These are phyloP conservation scores for Actenoides hombroni DNA, from an alignment of 2,113 vertebrate genomes.

Conservation along the genomic window DNA sequence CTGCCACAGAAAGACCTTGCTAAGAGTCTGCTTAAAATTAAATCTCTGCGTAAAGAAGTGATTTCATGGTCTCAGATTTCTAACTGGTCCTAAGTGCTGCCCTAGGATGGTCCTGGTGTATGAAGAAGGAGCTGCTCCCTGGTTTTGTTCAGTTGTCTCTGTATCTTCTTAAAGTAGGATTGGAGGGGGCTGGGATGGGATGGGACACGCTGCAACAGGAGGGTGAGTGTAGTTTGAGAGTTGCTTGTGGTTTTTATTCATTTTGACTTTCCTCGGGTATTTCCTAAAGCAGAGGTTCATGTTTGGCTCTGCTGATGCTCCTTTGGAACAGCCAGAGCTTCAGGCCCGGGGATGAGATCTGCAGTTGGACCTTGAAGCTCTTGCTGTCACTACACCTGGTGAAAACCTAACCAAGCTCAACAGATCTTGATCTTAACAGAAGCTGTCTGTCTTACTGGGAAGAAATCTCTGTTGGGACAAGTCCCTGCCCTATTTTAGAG, in stretches of 20 bases:
- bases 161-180: neutral
- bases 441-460: neutral
- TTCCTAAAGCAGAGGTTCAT: neutral
- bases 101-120: neutral
- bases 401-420: fast-evolving
- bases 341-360: neutral
- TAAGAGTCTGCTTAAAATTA: constrained; percentile 50
- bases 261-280: neutral
- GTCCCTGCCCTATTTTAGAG: neutral
- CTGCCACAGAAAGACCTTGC: constrained; percentile 49
- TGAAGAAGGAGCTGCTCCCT: neutral
- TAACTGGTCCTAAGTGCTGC: neutral
- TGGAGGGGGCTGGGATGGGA: neutral
- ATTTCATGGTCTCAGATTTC: constrained; percentile 62
- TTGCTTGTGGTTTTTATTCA: neutral
- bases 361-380: neutral
- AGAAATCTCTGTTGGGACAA: neutral
- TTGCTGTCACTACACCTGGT: neutral
- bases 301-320: neutral
- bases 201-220: neutral
- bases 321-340: neutral
- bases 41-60: constrained; percentile 48
- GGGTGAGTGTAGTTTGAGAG: neutral
- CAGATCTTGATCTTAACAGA: neutral
- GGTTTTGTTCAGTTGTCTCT: neutral